A percentile compares a stretch with the other conserved stretches of the same genome.
Evolutionary conservation across 2,113 vertebrate species (phyloP).

Genomic region (Carlito syrichta): DNA sequence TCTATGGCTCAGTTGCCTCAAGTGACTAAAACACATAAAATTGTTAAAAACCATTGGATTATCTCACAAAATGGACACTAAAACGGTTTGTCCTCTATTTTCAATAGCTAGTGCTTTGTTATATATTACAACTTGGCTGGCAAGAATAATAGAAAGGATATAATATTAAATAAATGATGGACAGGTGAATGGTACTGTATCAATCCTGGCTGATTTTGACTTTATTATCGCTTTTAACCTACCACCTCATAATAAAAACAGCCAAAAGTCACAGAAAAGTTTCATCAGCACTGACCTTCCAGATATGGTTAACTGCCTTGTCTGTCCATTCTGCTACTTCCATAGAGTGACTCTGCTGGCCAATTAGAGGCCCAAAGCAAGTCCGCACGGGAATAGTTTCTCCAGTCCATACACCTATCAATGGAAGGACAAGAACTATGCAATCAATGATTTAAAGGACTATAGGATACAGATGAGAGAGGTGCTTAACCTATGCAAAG

Average conservation of each 20-base stretch:
- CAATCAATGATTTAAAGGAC: constrained; percentile 51
- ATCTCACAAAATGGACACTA: neutral
- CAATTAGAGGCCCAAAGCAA: constrained; percentile 96
- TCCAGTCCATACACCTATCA: constrained; percentile 92
- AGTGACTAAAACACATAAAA: constrained; percentile 10
- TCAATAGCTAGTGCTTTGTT: neutral
- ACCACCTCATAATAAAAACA: neutral
- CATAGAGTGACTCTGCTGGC: constrained; percentile 95
- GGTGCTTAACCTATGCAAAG: neutral
- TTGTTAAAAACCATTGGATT: neutral
- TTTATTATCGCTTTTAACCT: neutral
- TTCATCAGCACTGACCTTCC: constrained; percentile 90
- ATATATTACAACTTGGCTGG: neutral
- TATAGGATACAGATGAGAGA: neutral
- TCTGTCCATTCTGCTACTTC: constrained; percentile 96
- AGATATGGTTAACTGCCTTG: constrained; percentile 93
- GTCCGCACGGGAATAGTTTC: constrained; percentile 93
- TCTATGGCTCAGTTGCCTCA: neutral
- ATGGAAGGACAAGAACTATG: constrained; percentile 58
- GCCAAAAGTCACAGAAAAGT: neutral
- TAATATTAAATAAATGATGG: neutral
- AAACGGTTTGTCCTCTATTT: neutral
- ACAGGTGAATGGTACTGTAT: neutral
- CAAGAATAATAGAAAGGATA: neutral
- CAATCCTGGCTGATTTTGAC: neutral